phyloP scores from a whole-genome alignment of 2,113 vertebrate species.

The Rana temporaria region DNA sequence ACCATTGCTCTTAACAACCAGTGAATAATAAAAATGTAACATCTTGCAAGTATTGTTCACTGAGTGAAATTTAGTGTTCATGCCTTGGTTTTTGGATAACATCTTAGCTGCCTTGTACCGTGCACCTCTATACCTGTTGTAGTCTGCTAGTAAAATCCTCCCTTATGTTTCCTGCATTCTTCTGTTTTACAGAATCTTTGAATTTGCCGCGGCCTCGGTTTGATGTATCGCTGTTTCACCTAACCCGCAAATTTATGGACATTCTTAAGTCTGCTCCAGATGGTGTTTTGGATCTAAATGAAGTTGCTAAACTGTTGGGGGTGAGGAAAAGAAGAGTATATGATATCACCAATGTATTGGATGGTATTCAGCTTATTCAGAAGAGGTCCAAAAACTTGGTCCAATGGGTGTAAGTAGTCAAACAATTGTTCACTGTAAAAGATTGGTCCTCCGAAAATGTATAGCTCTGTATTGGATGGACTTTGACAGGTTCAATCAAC shows the following conservation, averaged over 20 bases:
- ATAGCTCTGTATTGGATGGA: no score
- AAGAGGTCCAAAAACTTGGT: slow-evolving; percentile 83
- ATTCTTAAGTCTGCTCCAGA: slow-evolving; percentile 79
- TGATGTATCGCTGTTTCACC: slow-evolving; percentile 77
- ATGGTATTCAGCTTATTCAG: slow-evolving; percentile 81
- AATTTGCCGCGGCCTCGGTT: slow-evolving; percentile 70
- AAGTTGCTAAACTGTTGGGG: slow-evolving; percentile 75
- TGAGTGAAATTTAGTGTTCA: no score
- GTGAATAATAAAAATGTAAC: no score
- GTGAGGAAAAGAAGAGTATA: slow-evolving; percentile 84
- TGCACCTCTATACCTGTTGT: no score
- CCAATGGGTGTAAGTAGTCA: slow-evolving; percentile 88
- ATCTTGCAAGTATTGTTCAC: no score
- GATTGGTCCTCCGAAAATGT: no score
- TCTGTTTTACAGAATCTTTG: slow-evolving; percentile 63
- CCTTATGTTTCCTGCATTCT: not conserved
- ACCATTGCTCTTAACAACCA: no score
- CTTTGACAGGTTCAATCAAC: no score
- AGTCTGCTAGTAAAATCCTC: not conserved
- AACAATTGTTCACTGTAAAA: no score
- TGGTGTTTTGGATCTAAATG: slow-evolving; percentile 82
- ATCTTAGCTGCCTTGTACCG: no score
- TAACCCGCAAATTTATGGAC: slow-evolving; percentile 87
- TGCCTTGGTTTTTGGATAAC: no score
- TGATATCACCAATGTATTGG: slow-evolving; percentile 88